Evolutionary conservation across 1,140 invertebrate genomes (phyloP).

Genomic region (Anoplophora glabripennis): DNA sequence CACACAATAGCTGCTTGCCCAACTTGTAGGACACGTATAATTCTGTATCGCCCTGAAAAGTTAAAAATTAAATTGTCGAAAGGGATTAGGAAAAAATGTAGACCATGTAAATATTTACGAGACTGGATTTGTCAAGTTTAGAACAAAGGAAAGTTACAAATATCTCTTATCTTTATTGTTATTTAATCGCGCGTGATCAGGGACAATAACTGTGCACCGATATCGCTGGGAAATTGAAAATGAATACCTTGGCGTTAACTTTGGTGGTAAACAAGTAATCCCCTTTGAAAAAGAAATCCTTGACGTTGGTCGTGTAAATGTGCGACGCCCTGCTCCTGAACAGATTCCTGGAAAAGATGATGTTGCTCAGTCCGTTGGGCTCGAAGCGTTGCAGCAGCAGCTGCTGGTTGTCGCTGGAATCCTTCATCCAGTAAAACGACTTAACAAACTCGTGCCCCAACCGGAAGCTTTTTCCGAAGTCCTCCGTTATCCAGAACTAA

Average conservation of each 20-base stretch:
- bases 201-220: background rate
- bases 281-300: slow-evolving; percentile 78
- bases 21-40: slow-evolving; percentile 76
- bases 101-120: background rate
- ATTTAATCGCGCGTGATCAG: no score
- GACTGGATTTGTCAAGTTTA: background rate
- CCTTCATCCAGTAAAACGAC: slow-evolving; percentile 67
- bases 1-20: slow-evolving; percentile 65
- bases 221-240: slow-evolving; percentile 18
- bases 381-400: slow-evolving; percentile 72
- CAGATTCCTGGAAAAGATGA: slow-evolving; percentile 56
- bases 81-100: background rate
- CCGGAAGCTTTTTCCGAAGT: slow-evolving; percentile 71
- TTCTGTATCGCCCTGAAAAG: slow-evolving; percentile 62
- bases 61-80: background rate
- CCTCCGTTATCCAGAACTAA: slow-evolving; percentile 72
- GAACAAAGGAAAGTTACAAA: no score
- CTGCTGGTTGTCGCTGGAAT: slow-evolving; percentile 42
- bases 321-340: slow-evolving; percentile 48
- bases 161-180: no score
- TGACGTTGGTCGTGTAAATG: slow-evolving; percentile 64
- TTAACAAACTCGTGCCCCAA: slow-evolving; percentile 71
- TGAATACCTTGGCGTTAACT: slow-evolving; percentile 53
- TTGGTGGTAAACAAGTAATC: slow-evolving; percentile 83
- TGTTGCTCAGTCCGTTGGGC: slow-evolving; percentile 58